Evolutionary conservation across 2,113 vertebrate genomes (phyloP).

Genomic region (Bettongia penicillata): DNA sequence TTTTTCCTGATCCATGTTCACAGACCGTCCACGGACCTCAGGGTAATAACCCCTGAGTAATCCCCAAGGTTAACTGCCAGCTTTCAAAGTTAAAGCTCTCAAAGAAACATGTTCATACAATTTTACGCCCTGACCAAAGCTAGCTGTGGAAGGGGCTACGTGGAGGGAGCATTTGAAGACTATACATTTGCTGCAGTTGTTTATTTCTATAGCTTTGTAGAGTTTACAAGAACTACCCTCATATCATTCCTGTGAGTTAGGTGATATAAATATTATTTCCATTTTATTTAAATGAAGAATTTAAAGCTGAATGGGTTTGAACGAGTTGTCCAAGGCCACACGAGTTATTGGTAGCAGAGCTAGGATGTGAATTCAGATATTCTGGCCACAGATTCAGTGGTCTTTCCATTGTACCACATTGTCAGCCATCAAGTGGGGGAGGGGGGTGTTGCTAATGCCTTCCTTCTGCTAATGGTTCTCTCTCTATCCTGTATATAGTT

Average conservation of each 20-base stretch:
- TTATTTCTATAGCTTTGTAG: not conserved
- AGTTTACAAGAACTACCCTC: not conserved
- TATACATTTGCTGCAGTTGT: slow-evolving; percentile 16
- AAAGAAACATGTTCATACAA: slow-evolving; percentile 63
- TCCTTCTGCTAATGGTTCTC: not conserved
- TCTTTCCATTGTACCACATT: not conserved
- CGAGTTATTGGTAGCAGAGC: not conserved
- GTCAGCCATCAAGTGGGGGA: not conserved
- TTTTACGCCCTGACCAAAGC: slow-evolving; percentile 54
- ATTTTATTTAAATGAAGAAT: not conserved
- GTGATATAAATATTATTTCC: not conserved
- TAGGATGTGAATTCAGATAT: not conserved
- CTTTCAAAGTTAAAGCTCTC: not conserved
- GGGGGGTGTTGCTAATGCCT: not conserved
- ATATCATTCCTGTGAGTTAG: not conserved
- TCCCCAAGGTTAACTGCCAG: not conserved
- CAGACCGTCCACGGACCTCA: not conserved
- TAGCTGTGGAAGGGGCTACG: slow-evolving; percentile 18
- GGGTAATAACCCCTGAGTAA: not conserved
- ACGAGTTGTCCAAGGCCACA: not conserved
- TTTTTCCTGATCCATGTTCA: not conserved
- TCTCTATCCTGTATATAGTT: not conserved
- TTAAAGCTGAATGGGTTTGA: not conserved
- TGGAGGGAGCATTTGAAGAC: slow-evolving; percentile 37
- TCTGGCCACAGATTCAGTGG: not conserved